phyloP scores from a whole-genome alignment of 1,140 invertebrate genomes.

The Maniola jurtina region DNA sequence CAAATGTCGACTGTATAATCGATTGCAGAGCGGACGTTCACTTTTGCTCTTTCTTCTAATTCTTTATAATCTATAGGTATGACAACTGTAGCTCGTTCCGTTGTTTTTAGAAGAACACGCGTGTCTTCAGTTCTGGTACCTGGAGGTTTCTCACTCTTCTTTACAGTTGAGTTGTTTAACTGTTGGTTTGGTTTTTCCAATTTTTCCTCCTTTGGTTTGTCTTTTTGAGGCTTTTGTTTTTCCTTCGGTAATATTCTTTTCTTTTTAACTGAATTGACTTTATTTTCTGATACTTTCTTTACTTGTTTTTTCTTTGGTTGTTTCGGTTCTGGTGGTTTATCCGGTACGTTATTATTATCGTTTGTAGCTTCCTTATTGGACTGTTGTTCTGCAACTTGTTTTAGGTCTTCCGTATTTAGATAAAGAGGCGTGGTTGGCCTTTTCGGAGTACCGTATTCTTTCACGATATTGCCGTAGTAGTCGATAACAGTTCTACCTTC shows the following conservation, averaged over 20 bases:
- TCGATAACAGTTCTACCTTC: constrained; percentile 85
- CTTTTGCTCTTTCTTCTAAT: constrained; percentile 80
- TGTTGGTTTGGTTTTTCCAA: constrained; percentile 22
- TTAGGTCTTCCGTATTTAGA: constrained; percentile 82
- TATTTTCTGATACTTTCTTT: constrained; percentile 33
- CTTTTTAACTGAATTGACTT: constrained; percentile 27
- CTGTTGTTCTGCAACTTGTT: constrained; percentile 79
- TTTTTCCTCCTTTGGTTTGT: constrained; percentile 2
- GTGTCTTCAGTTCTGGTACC: constrained; percentile 41
- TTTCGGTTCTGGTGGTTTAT: neutral
- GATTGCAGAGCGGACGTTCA: constrained; percentile 82
- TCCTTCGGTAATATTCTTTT: constrained; percentile 32
- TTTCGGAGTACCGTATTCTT: constrained; percentile 81
- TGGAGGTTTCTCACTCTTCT: constrained; percentile 47
- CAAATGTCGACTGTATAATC: constrained; percentile 85
- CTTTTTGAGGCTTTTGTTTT: constrained; percentile 34
- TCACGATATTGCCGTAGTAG: constrained; percentile 90
- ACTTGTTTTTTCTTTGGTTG: constrained; percentile 34
- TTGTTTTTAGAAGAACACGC: constrained; percentile 59
- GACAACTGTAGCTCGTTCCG: constrained; percentile 67
- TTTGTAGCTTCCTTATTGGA: constrained; percentile 37
- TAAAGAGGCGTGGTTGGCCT: constrained; percentile 79
- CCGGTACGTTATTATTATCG: constrained; percentile 34
- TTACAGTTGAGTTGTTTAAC: constrained; percentile 30
- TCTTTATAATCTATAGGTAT: constrained; percentile 77